Evolutionary conservation across 2,888 invertebrate genomes (phyloP).

Genomic region (Psylliodes chrysocephalus): DNA sequence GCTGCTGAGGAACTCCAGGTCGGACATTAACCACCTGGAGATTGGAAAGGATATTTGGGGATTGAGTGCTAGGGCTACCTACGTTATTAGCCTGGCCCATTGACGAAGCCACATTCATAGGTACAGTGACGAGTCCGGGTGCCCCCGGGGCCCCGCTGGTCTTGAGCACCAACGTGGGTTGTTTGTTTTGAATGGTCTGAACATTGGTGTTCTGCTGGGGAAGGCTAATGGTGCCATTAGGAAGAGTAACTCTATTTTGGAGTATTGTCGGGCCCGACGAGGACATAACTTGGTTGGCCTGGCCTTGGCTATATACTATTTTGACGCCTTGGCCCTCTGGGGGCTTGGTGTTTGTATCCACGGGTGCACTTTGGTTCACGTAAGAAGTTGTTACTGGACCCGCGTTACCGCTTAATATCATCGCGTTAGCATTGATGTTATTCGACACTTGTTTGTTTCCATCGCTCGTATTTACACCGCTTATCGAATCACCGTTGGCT

Average conservation of each 20-base stretch:
- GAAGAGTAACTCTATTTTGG: constrained; percentile 72
- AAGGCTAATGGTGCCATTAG: constrained; percentile 77
- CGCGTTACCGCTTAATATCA: constrained; percentile 54
- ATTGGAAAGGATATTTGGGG: constrained; percentile 67
- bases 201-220: constrained; percentile 63
- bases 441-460: constrained; percentile 56
- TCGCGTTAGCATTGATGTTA: constrained; percentile 51
- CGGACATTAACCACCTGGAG: constrained; percentile 89
- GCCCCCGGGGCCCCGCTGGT: constrained; percentile 61
- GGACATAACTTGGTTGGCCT: constrained; percentile 62
- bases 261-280: constrained; percentile 64
- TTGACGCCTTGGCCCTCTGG: constrained; percentile 52
- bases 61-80: constrained; percentile 61
- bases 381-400: constrained; percentile 55
- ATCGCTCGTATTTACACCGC: constrained; percentile 53
- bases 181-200: constrained; percentile 60
- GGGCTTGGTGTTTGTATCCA: constrained; percentile 52
- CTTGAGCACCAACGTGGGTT: constrained; percentile 63
- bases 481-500: constrained; percentile 70
- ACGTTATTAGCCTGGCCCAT: constrained; percentile 65
- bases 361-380: constrained; percentile 52
- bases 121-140: constrained; percentile 72
- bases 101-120: constrained; percentile 72
- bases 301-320: constrained; percentile 62
- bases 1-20: constrained; percentile 77